Base-by-base conservation (phyloP, 2,888 invertebrate species). In the Sialis fuliginosa region DNA sequence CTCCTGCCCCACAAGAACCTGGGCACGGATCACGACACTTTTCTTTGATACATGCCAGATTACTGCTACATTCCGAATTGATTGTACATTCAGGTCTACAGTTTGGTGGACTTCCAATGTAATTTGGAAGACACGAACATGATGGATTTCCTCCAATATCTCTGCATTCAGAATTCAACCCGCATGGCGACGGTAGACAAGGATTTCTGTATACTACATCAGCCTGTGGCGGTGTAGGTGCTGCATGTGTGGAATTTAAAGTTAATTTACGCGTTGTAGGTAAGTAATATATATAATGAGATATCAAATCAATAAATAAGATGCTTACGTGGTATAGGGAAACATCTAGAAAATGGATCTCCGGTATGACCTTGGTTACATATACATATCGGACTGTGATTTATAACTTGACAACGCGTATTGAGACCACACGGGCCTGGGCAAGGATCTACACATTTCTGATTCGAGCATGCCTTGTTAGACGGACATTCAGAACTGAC, bases 361-460 rank as follows among this genome's bases (percentile, higher is more conserved):
- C 81, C 82, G 12, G 74, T 75, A 54, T 69, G 74, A 41, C 70
- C 69, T 13, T 63, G 55, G 30, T 67, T 69, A 59, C 87, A 87
- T 45, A 75, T 74, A 61, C 88, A 89, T 55, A 84, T 77, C 3
- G 87, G 85, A 59, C 79, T 82, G 58, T 86, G 87, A 59, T 84
- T 81, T 49, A 80, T 74, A 2, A 83, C 82, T 59, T 75, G 74
- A 58, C 89, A 89, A 37, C 73, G 67, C 5, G 81, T 69, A 55
- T 79, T 77, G 57, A 67, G 66, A 39, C 81, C 83, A 56, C 82
- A 84, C 45, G 75, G 75, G 48, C 75, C 77, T 33, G 75, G 74
- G 53, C 89, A 89, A 35, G 89, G 88, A 61, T 87, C 75, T 30
- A 67, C 60, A 60, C 90, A 90, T 65, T 83, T 84, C 54, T 79